Conservation (phyloP, 2,888 invertebrate genomes). For the Fragum sueziense region DNA sequence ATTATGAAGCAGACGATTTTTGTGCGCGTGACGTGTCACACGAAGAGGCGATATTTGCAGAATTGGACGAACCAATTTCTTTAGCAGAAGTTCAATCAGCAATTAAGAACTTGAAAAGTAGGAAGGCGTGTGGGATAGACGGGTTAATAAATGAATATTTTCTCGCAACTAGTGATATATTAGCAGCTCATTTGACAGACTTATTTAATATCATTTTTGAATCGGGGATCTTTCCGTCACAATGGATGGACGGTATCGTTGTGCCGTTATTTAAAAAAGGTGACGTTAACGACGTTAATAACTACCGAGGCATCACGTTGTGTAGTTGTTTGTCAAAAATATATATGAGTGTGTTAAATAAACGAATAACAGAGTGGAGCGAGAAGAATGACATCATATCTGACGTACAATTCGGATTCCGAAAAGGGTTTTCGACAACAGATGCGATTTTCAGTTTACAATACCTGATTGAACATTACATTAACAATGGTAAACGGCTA, state of each 20-base stretch:
- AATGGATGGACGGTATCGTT: background rate
- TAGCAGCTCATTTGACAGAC: conserved; percentile 8
- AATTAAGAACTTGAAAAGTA: conserved; percentile 1
- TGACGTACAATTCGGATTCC: conserved; percentile 37
- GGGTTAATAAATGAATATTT: background rate
- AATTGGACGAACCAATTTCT: background rate
- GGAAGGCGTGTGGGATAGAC: background rate
- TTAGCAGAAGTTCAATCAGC: background rate
- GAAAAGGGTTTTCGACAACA: conserved; percentile 18
- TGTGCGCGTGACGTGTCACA: background rate
- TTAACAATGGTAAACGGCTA: background rate
- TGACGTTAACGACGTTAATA: conserved; percentile 20
- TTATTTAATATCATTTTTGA: conserved; percentile 34
- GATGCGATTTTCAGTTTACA: conserved; percentile 37
- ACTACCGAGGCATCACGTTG: conserved; percentile 38
- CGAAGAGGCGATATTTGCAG: background rate
- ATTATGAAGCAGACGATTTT: no score
- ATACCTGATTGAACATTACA: background rate
- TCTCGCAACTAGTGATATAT: background rate
- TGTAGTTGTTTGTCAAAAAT: conserved; percentile 36
- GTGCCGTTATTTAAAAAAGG: conserved; percentile 32
- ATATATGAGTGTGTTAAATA: conserved; percentile 35
- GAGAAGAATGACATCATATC: conserved; percentile 21
- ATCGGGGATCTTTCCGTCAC: background rate
- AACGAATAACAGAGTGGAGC: background rate